Base-by-base conservation (phyloP, 2,888 invertebrate species). In the Drosophila siamana region DNA sequence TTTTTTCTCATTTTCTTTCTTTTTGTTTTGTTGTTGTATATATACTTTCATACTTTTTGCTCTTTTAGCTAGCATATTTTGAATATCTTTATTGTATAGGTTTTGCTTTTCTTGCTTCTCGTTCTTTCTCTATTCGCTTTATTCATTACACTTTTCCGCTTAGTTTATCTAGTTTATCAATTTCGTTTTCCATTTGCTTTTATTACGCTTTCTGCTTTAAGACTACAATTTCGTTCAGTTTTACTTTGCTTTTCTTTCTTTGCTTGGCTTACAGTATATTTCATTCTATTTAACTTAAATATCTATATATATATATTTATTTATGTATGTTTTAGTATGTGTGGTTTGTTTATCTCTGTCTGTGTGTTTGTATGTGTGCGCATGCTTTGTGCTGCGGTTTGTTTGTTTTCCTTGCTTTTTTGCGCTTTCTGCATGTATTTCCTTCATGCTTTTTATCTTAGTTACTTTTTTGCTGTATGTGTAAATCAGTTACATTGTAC, bases 31-130 rank as follows among this genome's bases (percentile, higher is more conserved):
- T 24, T 44, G 24, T 44, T 79, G 54, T 79, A 43, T 78, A 43
- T 78, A 59, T 61, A 62, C 44, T 73, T 59, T 70, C 57, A 70
- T 63, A 65, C 70, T 60, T 67, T 46, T 75, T 64, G 68, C 50
- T 61, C 41, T 38, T 48, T 70, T 68, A 76, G 70, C 86, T 85
- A 74, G 76, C 77, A 60, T 60, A 86, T 85, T 85, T 85, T 88
- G 74, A 88, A 88, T 88, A 86, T 86, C 68, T 78, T 86, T 86
- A 88, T 86, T 85, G 85, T 86, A 87, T 80, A 70, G 69, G 43
- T 72, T 78, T 40, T 19, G 22, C 38, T 64, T 43, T 43, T 7
- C 15, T 46, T 55, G 38, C 26, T 40, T 61, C 7, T 38, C 30
- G 38, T 48, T 33, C 43, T 15, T 43, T 30, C 15, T 22, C 50